Conservation (phyloP, 2,113 vertebrate genomes). For the Anthoscopus minutus region DNA sequence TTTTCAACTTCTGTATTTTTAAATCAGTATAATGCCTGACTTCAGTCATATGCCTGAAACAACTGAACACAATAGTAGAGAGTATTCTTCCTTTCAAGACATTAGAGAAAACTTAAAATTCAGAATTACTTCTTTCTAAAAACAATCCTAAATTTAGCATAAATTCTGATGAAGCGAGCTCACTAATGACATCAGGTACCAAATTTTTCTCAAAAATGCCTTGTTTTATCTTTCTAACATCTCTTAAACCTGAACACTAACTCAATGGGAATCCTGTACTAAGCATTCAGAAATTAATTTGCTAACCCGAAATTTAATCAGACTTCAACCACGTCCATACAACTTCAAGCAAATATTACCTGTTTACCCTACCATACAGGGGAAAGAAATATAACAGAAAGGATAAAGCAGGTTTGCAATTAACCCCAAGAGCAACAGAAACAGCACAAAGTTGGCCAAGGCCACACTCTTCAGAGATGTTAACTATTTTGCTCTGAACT, state of each 20-base stretch:
- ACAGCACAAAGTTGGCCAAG: background rate
- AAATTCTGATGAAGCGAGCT: background rate
- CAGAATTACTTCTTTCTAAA: background rate
- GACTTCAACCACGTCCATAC: background rate
- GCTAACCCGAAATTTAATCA: fast-evolving
- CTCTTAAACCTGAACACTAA: background rate
- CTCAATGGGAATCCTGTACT: background rate
- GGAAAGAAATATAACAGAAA: background rate
- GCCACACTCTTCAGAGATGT: fast-evolving
- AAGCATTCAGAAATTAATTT: background rate
- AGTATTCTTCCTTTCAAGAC: background rate
- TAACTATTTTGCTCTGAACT: background rate
- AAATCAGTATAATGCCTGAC: background rate
- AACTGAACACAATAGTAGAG: background rate
- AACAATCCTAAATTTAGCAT: background rate
- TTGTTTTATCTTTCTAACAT: background rate
- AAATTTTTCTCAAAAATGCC: background rate
- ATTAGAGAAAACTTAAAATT: background rate
- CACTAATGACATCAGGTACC: background rate
- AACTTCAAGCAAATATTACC: background rate
- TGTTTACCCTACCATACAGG: background rate
- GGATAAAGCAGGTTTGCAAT: background rate
- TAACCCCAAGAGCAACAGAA: background rate
- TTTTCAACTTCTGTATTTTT: background rate
- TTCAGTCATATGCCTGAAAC: background rate